Conservation (phyloP, 2,113 vertebrate species). For the Hoplias malabaricus region DNA sequence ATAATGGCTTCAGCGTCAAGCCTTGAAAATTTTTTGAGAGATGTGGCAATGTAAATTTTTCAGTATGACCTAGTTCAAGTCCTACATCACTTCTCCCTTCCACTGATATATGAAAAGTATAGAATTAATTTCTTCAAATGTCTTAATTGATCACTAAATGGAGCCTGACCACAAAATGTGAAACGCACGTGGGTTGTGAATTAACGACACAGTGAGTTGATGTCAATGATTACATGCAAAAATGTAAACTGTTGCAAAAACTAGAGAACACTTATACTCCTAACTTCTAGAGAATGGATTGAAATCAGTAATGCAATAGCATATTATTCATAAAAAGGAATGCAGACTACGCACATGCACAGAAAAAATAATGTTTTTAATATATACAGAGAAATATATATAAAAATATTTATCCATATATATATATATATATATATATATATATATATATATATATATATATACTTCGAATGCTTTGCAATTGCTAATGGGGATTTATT, state of each 20-base stretch:
- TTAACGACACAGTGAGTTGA: constrained; percentile 12
- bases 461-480: constrained; percentile 84
- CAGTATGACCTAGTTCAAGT: not conserved
- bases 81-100: not conserved
- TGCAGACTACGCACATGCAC: constrained; percentile 81
- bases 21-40: not conserved
- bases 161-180: constrained; percentile 51
- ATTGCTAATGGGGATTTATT: constrained; percentile 64
- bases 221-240: constrained; percentile 72
- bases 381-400: constrained; percentile 67
- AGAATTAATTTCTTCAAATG: not conserved
- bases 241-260: constrained; percentile 78
- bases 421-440: constrained; percentile 50
- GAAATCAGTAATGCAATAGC: constrained; percentile 78
- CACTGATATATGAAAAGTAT: not conserved
- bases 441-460: constrained; percentile 73
- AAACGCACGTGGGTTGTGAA: constrained; percentile 35
- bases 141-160: constrained; percentile 18
- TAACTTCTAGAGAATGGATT: constrained; percentile 80
- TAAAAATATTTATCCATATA: constrained; percentile 73
- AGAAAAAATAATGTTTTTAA: constrained; percentile 78
- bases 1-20: not conserved
- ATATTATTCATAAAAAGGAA: constrained; percentile 81
- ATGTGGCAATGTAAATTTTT: not conserved
- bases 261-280: constrained; percentile 77